A percentile compares a stretch with the other conserved stretches of the same genome.
Evolutionary conservation across 2,113 vertebrate species (phyloP).

Genomic region (Petromus typicus): DNA sequence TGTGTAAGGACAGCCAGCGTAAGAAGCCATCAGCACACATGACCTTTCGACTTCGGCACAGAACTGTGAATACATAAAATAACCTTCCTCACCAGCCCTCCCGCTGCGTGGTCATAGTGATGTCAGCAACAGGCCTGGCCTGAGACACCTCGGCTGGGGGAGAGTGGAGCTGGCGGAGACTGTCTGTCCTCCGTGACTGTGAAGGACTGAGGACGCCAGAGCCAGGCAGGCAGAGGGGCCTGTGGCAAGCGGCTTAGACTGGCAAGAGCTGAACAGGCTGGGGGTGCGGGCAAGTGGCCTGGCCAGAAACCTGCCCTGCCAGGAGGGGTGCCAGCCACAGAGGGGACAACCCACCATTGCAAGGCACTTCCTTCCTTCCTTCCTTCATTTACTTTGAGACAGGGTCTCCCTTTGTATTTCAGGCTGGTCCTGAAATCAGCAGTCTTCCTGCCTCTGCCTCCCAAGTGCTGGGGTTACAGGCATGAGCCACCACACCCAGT

Average conservation of each 20-base stretch:
- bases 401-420: too few relatives aligned
- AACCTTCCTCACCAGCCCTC: background rate
- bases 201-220: background rate
- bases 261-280: too few relatives aligned
- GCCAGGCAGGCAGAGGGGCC: background rate
- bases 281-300: background rate
- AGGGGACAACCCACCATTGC: background rate
- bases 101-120: too few relatives aligned
- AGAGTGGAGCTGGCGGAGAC: background rate
- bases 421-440: too few relatives aligned
- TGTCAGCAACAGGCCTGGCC: background rate
- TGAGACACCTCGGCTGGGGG: background rate
- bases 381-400: too few relatives aligned
- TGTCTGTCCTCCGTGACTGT: accelerated
- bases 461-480: too few relatives aligned
- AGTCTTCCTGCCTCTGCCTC: too few relatives aligned
- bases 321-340: accelerated
- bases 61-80: background rate
- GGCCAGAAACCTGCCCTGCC: background rate
- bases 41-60: background rate
- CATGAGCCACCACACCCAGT: too few relatives aligned
- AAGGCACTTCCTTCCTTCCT: background rate
- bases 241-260: background rate
- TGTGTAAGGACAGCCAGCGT: background rate
- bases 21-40: background rate